Evolutionary conservation across 2,888 invertebrate species (phyloP).

Genomic region (Ctena decussata): DNA sequence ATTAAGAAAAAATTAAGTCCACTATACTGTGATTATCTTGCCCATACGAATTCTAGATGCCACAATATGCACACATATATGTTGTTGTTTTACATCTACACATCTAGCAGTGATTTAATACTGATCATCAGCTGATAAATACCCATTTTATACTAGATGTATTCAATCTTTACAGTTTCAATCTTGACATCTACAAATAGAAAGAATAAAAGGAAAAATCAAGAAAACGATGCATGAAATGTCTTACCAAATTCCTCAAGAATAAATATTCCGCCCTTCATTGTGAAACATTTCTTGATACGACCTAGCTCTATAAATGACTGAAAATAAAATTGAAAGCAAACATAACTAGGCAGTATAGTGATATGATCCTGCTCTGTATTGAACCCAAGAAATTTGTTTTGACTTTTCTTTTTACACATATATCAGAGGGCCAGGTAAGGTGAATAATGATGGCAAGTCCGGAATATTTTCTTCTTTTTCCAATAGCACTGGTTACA

Average conservation of each 20-base stretch:
- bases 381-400: no score
- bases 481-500: no score
- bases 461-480: no score
- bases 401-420: no score
- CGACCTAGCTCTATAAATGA: conserved; percentile 99
- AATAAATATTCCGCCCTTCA: conserved; percentile 99
- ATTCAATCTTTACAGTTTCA: conserved; percentile 61
- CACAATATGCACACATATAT: background rate
- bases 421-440: no score
- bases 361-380: conserved; percentile 31
- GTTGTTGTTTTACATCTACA: background rate
- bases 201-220: conserved; percentile 60
- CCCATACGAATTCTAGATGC: background rate
- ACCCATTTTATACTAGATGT: conserved; percentile 15
- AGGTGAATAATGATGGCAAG: no score
- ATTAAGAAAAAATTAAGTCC: no score
- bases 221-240: conserved; percentile 61
- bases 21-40: no score
- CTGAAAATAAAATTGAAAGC: conserved; percentile 90
- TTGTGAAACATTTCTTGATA: conserved; percentile 99
- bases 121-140: background rate
- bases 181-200: conserved; percentile 67
- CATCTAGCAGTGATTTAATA: conserved; percentile 7
- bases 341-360: conserved; percentile 75
- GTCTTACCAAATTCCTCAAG: conserved; percentile 99